Evolutionary conservation across 2,888 invertebrate species (phyloP).

Genomic region (Drosophila seclusa): DNA sequence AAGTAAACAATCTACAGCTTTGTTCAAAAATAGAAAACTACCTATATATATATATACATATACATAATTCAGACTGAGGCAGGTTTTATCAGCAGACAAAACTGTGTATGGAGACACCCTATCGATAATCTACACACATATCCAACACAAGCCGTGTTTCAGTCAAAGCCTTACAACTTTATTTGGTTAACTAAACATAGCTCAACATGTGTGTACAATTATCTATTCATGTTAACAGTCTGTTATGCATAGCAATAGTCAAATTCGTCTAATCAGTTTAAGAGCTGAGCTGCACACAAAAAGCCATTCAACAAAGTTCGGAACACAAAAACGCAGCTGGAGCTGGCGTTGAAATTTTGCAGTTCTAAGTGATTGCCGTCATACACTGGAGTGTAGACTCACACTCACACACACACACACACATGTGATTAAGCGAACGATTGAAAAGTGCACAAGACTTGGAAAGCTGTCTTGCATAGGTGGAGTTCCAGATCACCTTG

Average conservation of each 20-base stretch:
- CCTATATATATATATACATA: neutral
- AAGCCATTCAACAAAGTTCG: constrained; percentile 21
- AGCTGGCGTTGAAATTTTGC: constrained; percentile 59
- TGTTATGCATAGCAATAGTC: constrained; percentile 20
- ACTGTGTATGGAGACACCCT: neutral
- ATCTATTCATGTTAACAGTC: constrained; percentile 37
- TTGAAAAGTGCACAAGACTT: constrained; percentile 16
- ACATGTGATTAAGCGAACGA: constrained; percentile 56
- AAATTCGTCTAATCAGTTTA: constrained; percentile 38
- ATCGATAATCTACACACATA: neutral
- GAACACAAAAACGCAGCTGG: constrained; percentile 68
- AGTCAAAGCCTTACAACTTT: constrained; percentile 18
- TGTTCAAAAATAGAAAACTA: neutral
- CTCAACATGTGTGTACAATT: constrained; percentile 15
- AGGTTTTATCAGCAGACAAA: neutral
- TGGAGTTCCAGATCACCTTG: constrained; percentile 71
- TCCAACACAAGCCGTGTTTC: neutral
- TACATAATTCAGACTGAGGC: neutral
- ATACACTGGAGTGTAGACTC: neutral
- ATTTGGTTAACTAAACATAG: constrained; percentile 6
- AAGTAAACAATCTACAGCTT: neutral
- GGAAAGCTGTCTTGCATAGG: constrained; percentile 30
- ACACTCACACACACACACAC: neutral
- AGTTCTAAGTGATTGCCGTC: constrained; percentile 30
- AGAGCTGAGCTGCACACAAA: constrained; percentile 5